Conservation (phyloP, 1,140 invertebrate species). For the Dendrolimus punctatus region DNA sequence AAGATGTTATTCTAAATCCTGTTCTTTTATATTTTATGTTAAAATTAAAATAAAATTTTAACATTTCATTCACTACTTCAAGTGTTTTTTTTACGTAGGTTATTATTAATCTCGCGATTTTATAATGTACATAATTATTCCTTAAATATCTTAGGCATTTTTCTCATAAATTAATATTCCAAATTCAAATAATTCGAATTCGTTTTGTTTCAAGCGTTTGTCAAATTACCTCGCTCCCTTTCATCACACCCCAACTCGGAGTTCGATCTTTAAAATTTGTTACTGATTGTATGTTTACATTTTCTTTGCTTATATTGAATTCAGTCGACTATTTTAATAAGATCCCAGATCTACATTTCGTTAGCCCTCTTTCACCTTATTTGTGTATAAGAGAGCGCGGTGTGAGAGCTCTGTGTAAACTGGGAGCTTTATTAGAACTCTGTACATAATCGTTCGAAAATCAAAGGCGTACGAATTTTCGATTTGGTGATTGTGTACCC, state of each 20-base stretch:
- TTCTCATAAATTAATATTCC: constrained; percentile 10
- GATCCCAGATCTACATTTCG: constrained; percentile 23
- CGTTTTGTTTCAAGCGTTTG: constrained; percentile 41
- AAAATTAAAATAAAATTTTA: no score
- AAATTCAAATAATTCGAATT: constrained; percentile 32
- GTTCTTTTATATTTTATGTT: no score
- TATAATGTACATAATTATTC: no score
- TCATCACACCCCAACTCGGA: constrained; percentile 39
- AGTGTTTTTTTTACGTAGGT: no score
- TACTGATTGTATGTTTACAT: constrained; percentile 67
- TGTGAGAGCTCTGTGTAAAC: constrained; percentile 35
- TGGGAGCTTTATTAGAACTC: constrained; percentile 45
- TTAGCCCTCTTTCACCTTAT: constrained; percentile 6
- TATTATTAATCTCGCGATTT: no score
- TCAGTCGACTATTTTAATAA: constrained; percentile 43
- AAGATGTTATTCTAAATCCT: no score
- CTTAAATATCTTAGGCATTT: no score
- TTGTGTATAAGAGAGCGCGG: constrained; percentile 12
- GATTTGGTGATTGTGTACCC: constrained; percentile 43
- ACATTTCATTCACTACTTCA: no score
- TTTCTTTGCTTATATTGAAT: constrained; percentile 57
- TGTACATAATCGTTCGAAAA: constrained; percentile 54
- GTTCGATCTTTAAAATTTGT: constrained; percentile 58
- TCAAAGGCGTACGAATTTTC: constrained; percentile 48
- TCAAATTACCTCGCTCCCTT: constrained; percentile 39